Evolutionary conservation across 2,797 vertebrate species (phyloP), one percentile per base, ranked within the genome.

Genomic region (Phoeniculus purpureus): DNA sequence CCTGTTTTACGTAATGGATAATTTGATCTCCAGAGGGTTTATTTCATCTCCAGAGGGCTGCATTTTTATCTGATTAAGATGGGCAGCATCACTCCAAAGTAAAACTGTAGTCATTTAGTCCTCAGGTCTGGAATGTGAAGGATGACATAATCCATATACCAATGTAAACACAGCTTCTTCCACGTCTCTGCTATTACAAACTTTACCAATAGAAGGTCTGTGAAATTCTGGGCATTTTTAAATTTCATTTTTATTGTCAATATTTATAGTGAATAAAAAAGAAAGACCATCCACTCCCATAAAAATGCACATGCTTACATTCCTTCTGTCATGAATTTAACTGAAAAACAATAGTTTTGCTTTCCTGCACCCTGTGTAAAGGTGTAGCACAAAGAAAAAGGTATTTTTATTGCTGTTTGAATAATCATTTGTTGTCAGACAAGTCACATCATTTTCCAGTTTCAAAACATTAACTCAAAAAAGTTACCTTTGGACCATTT

Each of bases 401-500:
- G 5, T 9, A 7, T 31, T n/a, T 31, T 71, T 17, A 23, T 12
- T 81, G 16, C 70, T 54, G 59, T 26, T 96, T 92, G 34, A 90
- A 67, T 43, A 43, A 43, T 26, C 9, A 12, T 10, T 65, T 37
- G 5, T 61, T 52, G 25, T 14, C 18, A 72, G 14, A 61, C 54
- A 66, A 66, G 8, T 6, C 10, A 3, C 34, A 68, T 73, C 11
- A 55, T 29, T 88, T 78, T 87, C 50, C 68, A 21, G 2, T 87
- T 91, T 50, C 31, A 76, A 68, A 89, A 86, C 18, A 11, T 85
- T 34, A 75, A 87, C 27, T 40, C 6, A 55, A 37, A 29, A 20
- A 51, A 74, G 62, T 91, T 97, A 99, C 98, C 98, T 98, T 98
- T 99, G 96, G 98, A 98, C 97, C 98, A 98, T 97, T 98, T 98